Evolutionary conservation across 2,888 invertebrate species (phyloP).

Genomic region (Agrypnus murinus): DNA sequence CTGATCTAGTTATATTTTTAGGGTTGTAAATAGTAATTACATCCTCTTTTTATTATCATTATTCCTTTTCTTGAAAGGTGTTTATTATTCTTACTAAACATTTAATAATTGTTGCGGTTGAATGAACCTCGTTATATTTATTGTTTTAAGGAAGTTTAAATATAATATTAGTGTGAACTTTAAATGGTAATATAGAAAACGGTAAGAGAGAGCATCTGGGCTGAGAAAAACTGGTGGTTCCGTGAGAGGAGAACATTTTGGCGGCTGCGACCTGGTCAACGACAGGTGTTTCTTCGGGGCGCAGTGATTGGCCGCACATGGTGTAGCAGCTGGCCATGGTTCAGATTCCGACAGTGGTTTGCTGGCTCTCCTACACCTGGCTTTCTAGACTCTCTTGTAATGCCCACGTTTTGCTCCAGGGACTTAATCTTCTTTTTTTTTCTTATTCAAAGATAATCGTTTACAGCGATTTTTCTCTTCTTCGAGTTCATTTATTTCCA

Average conservation of each 20-base stretch:
- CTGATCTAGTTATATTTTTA: no score
- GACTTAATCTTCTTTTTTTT: no score
- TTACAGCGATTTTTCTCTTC: no score
- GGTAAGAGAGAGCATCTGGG: slow-evolving; percentile 14
- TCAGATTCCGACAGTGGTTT: slow-evolving; percentile 53
- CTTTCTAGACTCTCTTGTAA: slow-evolving; percentile 27
- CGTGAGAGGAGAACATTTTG: slow-evolving; percentile 25
- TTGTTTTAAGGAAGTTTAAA: no score
- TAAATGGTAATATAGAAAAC: neutral
- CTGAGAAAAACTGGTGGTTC: neutral
- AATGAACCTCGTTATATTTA: no score
- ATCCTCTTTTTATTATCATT: no score
- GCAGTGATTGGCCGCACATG: slow-evolving; percentile 55
- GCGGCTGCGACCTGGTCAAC: slow-evolving; percentile 47
- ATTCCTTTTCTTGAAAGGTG: no score
- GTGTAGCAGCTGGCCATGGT: slow-evolving; percentile 50
- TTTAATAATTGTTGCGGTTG: no score
- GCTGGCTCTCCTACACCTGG: slow-evolving; percentile 43
- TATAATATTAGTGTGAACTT: slow-evolving; percentile 24
- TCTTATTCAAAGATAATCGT: no score
- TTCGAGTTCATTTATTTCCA: no score
- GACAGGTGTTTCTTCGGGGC: slow-evolving; percentile 48
- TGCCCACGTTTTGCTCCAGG: slow-evolving; percentile 17
- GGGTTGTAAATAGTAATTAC: no score
- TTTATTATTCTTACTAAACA: no score